Evolutionary conservation across 2,888 invertebrate genomes (phyloP), one percentile per base, ranked within the genome.

Genomic region (Corbicula japonica): DNA sequence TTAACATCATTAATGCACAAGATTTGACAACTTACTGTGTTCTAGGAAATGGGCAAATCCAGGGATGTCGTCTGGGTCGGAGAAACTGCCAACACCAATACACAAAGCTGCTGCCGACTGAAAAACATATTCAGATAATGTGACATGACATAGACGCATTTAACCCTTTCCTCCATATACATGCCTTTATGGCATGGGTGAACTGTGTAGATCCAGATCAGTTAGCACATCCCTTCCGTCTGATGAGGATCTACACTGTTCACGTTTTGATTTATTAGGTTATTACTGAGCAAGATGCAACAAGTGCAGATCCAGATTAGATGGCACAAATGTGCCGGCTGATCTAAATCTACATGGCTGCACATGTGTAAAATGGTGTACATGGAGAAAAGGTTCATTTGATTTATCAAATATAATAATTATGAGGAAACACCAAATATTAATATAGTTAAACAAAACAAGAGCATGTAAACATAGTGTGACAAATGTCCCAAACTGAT

Each of bases 21-120:
- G n/a, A n/a, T n/a, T n/a, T n/a, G n/a, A n/a, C n/a, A 5, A 87
- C 91, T 86, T 86, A 93, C 93, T 93, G 82, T 93, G 93, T 81
- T 93, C 93, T 32, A 93, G 83, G 69, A 92, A 93, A 81, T 93
- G 93, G 23, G 93, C 91, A 83, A 93, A 88, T 5, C 93, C 93
- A 46, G 92, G 93, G 18, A 92, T 90, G 66, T 92, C 90, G n/a
- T 83, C 80, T 10, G 92, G 92, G 69, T 93, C 93, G 70, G 84
- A 90, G 78, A 92, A 92, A 79, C 92, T 91, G 10, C 93, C 93
- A 26, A 88, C 87, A 38, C 90, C 90, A 60, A 92, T 79, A 86
- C 91, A 92, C 26, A 92, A 72, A 2, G 89, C 89, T 30, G 90
- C 92, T 35, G 92, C 92, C 4, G 92, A 90, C 92, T 92, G 81